Evolutionary conservation across 2,113 vertebrate species (phyloP).

Genomic region (Falco punctatus): DNA sequence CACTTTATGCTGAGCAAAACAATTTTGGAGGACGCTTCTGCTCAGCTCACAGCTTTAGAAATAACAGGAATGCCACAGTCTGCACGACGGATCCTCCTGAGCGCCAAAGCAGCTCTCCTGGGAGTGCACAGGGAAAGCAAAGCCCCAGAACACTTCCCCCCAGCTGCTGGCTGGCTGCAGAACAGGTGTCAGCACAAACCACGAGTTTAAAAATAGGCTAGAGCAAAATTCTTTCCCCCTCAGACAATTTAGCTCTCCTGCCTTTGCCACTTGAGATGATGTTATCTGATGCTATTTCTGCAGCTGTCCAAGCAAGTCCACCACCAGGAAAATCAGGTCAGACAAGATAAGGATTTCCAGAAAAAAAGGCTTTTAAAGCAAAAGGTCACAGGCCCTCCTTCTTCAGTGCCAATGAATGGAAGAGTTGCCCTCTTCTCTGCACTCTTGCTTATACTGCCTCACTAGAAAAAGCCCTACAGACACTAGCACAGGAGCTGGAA

Average conservation of each 20-base stretch:
- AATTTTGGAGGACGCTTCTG: not conserved
- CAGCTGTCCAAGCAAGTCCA: not conserved
- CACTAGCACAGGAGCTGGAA: not conserved
- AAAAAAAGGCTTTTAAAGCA: not conserved
- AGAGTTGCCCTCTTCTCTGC: not conserved
- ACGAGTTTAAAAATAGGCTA: conserved; percentile 27
- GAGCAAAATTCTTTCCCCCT: not conserved
- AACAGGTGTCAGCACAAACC: not conserved
- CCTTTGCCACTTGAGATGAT: not conserved
- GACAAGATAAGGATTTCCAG: not conserved
- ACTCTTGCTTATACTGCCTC: not conserved
- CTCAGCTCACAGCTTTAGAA: not conserved
- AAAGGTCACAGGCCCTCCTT: not conserved
- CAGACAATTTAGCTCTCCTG: not conserved
- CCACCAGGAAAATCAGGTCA: not conserved
- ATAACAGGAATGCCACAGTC: not conserved
- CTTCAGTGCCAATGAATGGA: not conserved
- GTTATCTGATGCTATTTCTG: not conserved
- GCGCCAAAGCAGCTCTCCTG: not conserved
- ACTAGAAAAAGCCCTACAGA: not conserved
- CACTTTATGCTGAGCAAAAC: not conserved
- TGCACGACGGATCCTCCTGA: not conserved
- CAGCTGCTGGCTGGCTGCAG: not conserved
- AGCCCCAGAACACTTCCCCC: not conserved
- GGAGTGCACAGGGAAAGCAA: not conserved